These are phyloP conservation scores for Microhierax caerulescens DNA, from an alignment of 2,797 vertebrate genomes.

Conservation along the genomic window DNA sequence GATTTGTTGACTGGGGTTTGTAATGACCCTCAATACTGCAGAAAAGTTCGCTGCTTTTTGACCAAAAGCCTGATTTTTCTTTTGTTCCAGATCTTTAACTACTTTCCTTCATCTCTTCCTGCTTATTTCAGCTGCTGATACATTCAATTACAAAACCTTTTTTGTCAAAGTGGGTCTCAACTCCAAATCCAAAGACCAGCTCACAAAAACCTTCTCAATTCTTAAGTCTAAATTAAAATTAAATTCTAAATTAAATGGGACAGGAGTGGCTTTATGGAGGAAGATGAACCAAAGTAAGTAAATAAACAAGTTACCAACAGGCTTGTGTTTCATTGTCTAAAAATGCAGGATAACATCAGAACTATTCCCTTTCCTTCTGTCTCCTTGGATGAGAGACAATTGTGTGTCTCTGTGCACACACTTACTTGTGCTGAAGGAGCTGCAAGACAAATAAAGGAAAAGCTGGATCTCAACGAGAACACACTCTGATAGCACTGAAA, in stretches of 20 bases:
- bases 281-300: conserved; percentile 84
- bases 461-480: not conserved
- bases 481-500: not conserved
- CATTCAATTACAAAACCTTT: conserved; percentile 83
- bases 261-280: conserved; percentile 82
- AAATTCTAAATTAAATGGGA: too few relatives aligned
- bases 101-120: not conserved
- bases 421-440: not conserved
- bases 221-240: too few relatives aligned
- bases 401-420: too few relatives aligned
- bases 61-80: not conserved
- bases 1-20: not conserved
- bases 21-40: not conserved
- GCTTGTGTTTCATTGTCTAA: not conserved
- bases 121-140: conserved; percentile 75
- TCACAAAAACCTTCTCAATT: conserved; percentile 79
- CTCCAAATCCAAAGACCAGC: conserved; percentile 75
- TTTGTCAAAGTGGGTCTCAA: conserved; percentile 80
- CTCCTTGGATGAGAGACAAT: not conserved
- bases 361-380: not conserved
- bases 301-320: not conserved
- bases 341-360: not conserved
- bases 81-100: not conserved
- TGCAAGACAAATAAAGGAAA: not conserved
- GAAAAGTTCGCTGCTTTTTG: not conserved